A percentile compares a stretch with the other conserved stretches of the same genome.
These are phyloP conservation scores for Sylvicapra grimmia DNA, from an alignment of 2,113 vertebrate species.

Conservation along the genomic window DNA sequence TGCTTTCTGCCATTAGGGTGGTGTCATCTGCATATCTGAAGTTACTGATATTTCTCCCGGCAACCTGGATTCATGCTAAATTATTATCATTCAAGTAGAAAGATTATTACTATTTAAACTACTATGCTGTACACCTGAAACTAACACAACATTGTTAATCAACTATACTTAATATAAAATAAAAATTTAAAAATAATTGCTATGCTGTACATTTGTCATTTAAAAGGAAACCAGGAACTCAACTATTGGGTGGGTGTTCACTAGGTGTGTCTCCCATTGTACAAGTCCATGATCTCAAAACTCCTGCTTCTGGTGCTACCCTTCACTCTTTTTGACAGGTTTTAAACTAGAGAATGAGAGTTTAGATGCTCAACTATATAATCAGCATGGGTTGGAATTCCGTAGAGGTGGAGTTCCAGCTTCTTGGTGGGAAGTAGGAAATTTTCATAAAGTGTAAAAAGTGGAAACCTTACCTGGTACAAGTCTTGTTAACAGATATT, in stretches of 20 bases:
- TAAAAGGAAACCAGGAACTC: background rate
- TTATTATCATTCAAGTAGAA: background rate
- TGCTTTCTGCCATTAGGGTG: background rate
- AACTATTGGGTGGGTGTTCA: background rate
- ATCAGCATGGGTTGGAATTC: background rate
- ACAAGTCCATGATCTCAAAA: background rate
- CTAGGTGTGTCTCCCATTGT: background rate
- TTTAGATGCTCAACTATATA: background rate
- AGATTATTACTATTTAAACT: background rate
- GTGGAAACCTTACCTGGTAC: background rate
- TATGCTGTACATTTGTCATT: background rate
- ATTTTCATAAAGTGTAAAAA: background rate
- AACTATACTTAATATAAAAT: background rate
- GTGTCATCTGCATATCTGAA: background rate
- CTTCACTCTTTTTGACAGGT: background rate
- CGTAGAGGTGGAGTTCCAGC: background rate
- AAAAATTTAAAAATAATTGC: background rate
- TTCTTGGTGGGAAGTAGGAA: background rate
- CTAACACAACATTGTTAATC: background rate
- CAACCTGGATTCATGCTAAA: background rate
- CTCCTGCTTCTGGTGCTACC: background rate
- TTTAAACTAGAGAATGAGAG: conserved; percentile 4
- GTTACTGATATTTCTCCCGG: background rate
- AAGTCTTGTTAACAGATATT: background rate
- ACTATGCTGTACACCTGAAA: background rate